phyloP scores from a whole-genome alignment of 2,888 invertebrate species.

The Aspidiotus rigidus region DNA sequence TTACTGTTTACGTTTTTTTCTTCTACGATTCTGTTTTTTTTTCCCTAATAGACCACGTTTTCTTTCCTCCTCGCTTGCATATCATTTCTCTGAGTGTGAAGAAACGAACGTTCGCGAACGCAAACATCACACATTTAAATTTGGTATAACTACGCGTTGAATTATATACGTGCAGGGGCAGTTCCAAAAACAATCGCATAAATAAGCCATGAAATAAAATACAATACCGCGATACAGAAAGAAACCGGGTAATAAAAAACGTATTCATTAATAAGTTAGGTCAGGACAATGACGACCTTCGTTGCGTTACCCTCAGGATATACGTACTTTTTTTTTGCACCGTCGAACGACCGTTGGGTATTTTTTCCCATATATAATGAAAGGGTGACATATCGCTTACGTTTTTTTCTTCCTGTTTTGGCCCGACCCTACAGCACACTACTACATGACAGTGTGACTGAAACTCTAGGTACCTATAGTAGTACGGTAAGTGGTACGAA shows the following conservation, averaged over 20 bases:
- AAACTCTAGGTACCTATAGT: too few species aligned
- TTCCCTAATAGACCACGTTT: slow-evolving; percentile 7
- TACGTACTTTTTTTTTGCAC: slow-evolving; percentile 17
- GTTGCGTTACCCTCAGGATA: slow-evolving; percentile 24
- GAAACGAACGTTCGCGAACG: slow-evolving; percentile 15
- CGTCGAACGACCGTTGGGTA: slow-evolving; percentile 29
- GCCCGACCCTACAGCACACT: slow-evolving; percentile 9
- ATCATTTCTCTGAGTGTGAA: slow-evolving; percentile 14
- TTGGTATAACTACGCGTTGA: slow-evolving; percentile 17
- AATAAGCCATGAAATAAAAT: slow-evolving; percentile 31
- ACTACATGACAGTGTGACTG: too few species aligned
- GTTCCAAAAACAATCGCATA: slow-evolving; percentile 31
- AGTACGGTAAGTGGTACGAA: too few species aligned
- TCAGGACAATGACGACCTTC: slow-evolving; percentile 25
- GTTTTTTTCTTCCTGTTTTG: slow-evolving; percentile 8
- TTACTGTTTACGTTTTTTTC: slow-evolving; percentile 16
- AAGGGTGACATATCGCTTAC: slow-evolving; percentile 18
- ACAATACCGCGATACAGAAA: slow-evolving; percentile 19
- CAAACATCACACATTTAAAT: slow-evolving; percentile 22
- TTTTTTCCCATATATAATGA: slow-evolving; percentile 21
- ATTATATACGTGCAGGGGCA: slow-evolving; percentile 22
- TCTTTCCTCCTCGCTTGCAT: slow-evolving; percentile 12
- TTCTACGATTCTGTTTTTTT: slow-evolving; percentile 8
- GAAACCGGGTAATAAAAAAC: slow-evolving; percentile 29
- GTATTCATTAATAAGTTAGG: slow-evolving; percentile 31